These are phyloP conservation scores for Physella acuta DNA, from an alignment of 1,140 invertebrate genomes.

Conservation along the genomic window DNA sequence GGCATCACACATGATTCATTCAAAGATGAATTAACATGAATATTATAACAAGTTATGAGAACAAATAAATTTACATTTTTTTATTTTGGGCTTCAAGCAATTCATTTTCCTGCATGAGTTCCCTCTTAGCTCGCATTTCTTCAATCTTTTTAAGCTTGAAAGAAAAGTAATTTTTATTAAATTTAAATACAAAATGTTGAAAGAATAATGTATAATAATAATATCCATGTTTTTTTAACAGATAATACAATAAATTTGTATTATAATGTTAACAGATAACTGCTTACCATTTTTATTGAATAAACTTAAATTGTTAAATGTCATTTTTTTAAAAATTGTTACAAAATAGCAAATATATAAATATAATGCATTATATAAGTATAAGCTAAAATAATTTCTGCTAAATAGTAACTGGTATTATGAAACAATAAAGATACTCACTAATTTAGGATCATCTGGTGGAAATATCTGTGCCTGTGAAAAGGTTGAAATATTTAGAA, in stretches of 20 bases:
- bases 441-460: background rate
- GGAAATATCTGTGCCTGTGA: constrained; percentile 1
- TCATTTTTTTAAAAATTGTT: background rate
- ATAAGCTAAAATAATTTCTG: background rate
- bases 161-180: background rate
- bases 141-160: background rate
- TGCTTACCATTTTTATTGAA: background rate
- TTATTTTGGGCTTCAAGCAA: background rate
- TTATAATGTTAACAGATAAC: background rate
- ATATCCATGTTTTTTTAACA: background rate
- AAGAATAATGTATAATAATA: background rate
- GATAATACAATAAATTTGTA: background rate
- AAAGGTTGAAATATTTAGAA: background rate
- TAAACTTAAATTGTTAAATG: background rate
- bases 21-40: no score
- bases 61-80: background rate
- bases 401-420: background rate
- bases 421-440: background rate
- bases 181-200: background rate
- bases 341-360: background rate
- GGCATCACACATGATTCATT: background rate
- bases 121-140: background rate
- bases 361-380: background rate
- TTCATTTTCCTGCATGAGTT: background rate
- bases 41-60: no score